These are phyloP conservation scores for Tiliacea aurago DNA, from an alignment of 2,888 invertebrate species.

Conservation along the genomic window DNA sequence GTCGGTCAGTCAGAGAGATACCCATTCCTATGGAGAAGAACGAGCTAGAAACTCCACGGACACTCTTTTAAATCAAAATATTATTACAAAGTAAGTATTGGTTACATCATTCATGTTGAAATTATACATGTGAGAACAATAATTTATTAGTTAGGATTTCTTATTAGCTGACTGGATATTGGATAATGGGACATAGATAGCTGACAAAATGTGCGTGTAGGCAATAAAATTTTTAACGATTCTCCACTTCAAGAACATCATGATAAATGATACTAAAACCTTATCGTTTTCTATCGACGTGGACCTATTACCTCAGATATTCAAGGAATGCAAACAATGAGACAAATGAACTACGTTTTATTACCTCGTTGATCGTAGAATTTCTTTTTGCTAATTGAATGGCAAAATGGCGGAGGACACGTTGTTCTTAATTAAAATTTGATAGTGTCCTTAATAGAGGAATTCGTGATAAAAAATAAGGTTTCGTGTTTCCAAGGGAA, in stretches of 20 bases:
- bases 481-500: neutral
- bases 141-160: too few relatives aligned
- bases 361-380: constrained; percentile 33
- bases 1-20: too few relatives aligned
- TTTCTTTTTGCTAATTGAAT: constrained; percentile 58
- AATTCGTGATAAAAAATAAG: constrained; percentile 9
- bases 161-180: too few relatives aligned
- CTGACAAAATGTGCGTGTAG: too few relatives aligned
- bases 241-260: neutral
- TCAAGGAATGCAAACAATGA: constrained; percentile 39
- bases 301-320: constrained; percentile 41
- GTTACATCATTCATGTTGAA: too few relatives aligned
- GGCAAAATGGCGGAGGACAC: constrained; percentile 19
- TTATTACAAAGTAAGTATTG: too few relatives aligned
- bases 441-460: constrained; percentile 33
- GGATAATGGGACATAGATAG: too few relatives aligned
- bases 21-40: too few relatives aligned
- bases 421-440: constrained; percentile 56
- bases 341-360: constrained; percentile 48
- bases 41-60: too few relatives aligned
- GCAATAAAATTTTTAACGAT: constrained; percentile 4
- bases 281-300: constrained; percentile 18
- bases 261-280: constrained; percentile 11
- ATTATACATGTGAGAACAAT: too few relatives aligned
- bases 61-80: too few relatives aligned